Base-by-base conservation (phyloP, 2,113 vertebrate genomes). In the Myodes glareolus region DNA sequence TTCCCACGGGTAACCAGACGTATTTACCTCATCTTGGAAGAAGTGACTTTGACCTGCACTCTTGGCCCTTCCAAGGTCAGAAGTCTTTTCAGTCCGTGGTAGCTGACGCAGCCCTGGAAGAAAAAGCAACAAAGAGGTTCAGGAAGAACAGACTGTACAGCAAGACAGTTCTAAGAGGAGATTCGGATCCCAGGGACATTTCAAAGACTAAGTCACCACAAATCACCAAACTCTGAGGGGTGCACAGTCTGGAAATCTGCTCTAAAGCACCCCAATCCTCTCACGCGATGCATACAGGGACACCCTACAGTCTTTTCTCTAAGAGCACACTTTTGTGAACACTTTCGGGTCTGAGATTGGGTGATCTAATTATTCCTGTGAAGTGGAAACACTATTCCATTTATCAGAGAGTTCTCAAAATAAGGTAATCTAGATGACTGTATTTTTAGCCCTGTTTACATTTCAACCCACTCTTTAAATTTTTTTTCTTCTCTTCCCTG, bases 21-120 rank as follows among this genome's bases (percentile, higher is more conserved):
- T 58, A 93, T 93, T 97, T 97, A 25, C 85, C 78, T 94, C 29
- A 0, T 50, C 94, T 97, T 97, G 88, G 78, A 95, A 97, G 96
- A 87, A 94, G 91, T 7, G 80, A 29, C 76, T 97, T 97, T 3
- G 16, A 94, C 86, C 96, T 36, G 0, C 29, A 63, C 55, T 7
- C 65, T 92, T 82, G 97, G 68, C 0, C 33, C 36, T 8, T 92
- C 94, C 91, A 25, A 96, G 67, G 82, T 92, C 78, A 89, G 61
- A 84, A 36, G 45, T 61, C 39, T 97, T 91, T 95, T 97, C 39
- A 47, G 16, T 85, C 61, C 70, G 31, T 14, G 19, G 88, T 65
- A 70, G 36, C 95, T 96, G 96, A 89, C 80, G 94, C 96, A 97
- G 91, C 75, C 75, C 10, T 82, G 94, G 97, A 89, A 50, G 72